Conservation (phyloP, 2,797 vertebrate genomes). For the Melanotaenia nigrans region DNA sequence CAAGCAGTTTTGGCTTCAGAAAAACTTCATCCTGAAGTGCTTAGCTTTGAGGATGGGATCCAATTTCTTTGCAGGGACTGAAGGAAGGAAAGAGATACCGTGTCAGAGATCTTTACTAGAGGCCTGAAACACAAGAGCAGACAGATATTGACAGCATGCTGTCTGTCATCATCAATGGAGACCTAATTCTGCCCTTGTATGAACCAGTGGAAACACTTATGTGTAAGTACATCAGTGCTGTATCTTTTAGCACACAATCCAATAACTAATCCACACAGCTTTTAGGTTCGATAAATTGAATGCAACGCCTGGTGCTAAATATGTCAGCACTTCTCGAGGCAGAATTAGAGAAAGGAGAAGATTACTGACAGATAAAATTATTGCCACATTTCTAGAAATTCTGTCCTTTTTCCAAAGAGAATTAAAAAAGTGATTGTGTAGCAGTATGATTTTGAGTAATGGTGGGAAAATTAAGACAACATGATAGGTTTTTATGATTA, state of each 20-base stretch:
- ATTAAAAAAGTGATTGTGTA: conserved; percentile 41
- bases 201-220: conserved; percentile 41
- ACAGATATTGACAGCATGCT: conserved; percentile 48
- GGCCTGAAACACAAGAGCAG: conserved; percentile 63
- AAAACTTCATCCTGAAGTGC: conserved; percentile 82
- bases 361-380: conserved; percentile 33
- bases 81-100: conserved; percentile 47
- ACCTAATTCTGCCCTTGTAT: conserved; percentile 34
- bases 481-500: conserved; percentile 23
- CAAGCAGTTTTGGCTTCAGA: conserved; percentile 78
- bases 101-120: conserved; percentile 70
- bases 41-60: conserved; percentile 79
- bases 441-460: conserved; percentile 58
- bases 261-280: conserved; percentile 24
- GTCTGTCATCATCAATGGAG: conserved; percentile 54
- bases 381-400: conserved; percentile 47
- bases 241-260: conserved; percentile 36
- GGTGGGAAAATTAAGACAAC: conserved; percentile 23
- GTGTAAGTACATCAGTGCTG: conserved; percentile 37
- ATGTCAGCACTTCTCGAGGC: conserved; percentile 16
- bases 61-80: conserved; percentile 73
- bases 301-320: conserved; percentile 15
- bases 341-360: conserved; percentile 2
- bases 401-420: conserved; percentile 32
- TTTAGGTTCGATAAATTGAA: conserved; percentile 21